phyloP scores from a whole-genome alignment of 1,140 invertebrate genomes.

The Saccostrea echinata region DNA sequence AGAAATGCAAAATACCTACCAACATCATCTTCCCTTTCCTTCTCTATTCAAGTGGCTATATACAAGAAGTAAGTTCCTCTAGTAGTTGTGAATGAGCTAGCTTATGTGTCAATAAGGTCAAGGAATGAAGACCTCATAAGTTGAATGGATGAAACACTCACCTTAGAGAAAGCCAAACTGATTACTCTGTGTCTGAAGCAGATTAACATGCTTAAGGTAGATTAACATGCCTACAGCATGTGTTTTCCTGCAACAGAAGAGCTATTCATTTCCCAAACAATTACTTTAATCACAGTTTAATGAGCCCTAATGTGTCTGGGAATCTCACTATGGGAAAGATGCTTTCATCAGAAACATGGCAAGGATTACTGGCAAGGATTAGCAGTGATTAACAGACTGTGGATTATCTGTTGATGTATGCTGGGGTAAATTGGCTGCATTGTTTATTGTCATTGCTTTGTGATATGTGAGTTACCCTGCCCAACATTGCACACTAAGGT shows the following conservation, averaged over 20 bases:
- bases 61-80: too few relatives aligned
- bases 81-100: too few relatives aligned
- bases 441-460: conserved; percentile 7
- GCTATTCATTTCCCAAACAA: conserved; percentile 36
- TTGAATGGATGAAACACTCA: conserved; percentile 25
- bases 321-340: background rate
- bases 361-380: conserved; percentile 1
- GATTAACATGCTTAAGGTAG: conserved; percentile 27
- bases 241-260: background rate
- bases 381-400: background rate
- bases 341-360: background rate
- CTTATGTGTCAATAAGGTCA: background rate
- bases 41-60: too few relatives aligned
- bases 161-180: background rate
- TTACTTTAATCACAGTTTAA: conserved; percentile 36
- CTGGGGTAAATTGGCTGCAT: background rate
- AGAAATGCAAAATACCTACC: too few relatives aligned
- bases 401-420: conserved; percentile 29
- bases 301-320: conserved; percentile 28
- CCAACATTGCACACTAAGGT: background rate
- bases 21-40: too few relatives aligned
- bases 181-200: background rate
- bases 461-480: background rate
- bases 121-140: background rate
- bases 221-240: conserved; percentile 27